Evolutionary conservation across 2,888 invertebrate genomes (phyloP).

Genomic region (Panorpa germanica): DNA sequence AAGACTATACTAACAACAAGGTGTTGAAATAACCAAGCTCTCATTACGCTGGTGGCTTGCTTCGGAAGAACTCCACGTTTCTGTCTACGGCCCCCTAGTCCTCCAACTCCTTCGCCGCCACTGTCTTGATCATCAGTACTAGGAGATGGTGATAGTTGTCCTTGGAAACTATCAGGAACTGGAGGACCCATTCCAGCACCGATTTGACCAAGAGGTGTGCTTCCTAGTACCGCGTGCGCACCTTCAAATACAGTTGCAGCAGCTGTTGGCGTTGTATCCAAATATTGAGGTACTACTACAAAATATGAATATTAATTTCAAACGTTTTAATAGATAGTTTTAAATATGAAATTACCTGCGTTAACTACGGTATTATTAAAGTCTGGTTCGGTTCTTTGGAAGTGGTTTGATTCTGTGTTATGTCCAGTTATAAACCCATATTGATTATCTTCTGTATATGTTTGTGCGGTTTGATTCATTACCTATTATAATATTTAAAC

Average conservation of each 20-base stretch:
- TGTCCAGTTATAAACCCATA: too few species aligned
- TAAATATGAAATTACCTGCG: too few species aligned
- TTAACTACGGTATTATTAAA: too few species aligned
- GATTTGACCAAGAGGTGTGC: conserved; percentile 74
- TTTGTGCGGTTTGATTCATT: too few species aligned
- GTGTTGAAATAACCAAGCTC: conserved; percentile 93
- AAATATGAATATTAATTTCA: too few species aligned
- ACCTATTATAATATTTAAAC: too few species aligned
- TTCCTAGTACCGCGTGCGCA: conserved; percentile 51
- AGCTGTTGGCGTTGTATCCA: conserved; percentile 3
- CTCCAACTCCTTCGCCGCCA: conserved; percentile 26
- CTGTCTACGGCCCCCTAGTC: conserved; percentile 34
- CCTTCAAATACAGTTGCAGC: conserved; percentile 17
- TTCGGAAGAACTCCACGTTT: conserved; percentile 87
- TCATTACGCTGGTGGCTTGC: conserved; percentile 89
- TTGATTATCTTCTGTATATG: too few species aligned
- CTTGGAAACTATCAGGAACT: conserved; percentile 19
- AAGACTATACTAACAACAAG: conserved; percentile 52
- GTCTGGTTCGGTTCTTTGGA: too few species aligned
- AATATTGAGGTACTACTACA: conserved; percentile 2
- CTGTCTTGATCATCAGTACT: conserved; percentile 20
- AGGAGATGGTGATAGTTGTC: conserved; percentile 32
- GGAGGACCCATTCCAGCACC: conserved; percentile 47
- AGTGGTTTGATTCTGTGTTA: too few species aligned
- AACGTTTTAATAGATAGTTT: too few species aligned